These are phyloP conservation scores for Macroramphosus scolopax DNA, from an alignment of 2,797 vertebrate species.

Conservation along the genomic window DNA sequence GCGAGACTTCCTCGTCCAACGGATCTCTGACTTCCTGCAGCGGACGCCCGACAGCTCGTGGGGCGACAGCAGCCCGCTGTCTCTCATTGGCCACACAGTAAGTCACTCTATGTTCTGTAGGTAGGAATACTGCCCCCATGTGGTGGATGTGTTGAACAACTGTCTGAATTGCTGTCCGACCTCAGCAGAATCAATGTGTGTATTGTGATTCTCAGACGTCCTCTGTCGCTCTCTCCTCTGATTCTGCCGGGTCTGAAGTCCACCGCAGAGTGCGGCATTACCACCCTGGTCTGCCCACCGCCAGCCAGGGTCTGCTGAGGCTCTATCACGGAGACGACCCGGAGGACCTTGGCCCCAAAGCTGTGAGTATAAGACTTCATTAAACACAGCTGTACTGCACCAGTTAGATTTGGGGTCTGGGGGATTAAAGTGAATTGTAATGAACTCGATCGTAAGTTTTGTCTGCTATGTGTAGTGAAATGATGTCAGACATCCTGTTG, in stretches of 20 bases:
- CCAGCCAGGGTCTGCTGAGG: conserved; percentile 86
- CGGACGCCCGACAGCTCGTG: conserved; percentile 83
- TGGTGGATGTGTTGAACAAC: no score
- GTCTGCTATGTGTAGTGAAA: no score
- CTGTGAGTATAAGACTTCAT: conserved; percentile 69
- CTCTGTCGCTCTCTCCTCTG: conserved; percentile 52
- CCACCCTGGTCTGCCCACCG: conserved; percentile 81
- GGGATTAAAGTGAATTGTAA: no score
- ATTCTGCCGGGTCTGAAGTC: conserved; percentile 38
- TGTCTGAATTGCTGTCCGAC: no score
- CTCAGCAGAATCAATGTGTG: no score
- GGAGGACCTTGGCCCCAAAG: conserved; percentile 85
- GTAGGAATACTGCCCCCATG: no score
- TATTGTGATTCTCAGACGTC: conserved; percentile 45
- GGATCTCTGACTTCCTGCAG: conserved; percentile 96
- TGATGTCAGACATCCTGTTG: no score
- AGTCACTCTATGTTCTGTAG: conserved; percentile 18
- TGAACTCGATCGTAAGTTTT: no score
- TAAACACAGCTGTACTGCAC: background rate
- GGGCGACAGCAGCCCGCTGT: conserved; percentile 61
- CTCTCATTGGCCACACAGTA: conserved; percentile 68
- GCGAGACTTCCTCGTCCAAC: conserved; percentile 93
- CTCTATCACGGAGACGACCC: conserved; percentile 81
- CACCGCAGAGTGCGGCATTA: conserved; percentile 65
- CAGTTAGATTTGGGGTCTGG: no score